Evolutionary conservation across 2,888 invertebrate genomes (phyloP), one percentile per base, ranked within the genome.

Genomic region (Lordiphosa andalusiaca): DNA sequence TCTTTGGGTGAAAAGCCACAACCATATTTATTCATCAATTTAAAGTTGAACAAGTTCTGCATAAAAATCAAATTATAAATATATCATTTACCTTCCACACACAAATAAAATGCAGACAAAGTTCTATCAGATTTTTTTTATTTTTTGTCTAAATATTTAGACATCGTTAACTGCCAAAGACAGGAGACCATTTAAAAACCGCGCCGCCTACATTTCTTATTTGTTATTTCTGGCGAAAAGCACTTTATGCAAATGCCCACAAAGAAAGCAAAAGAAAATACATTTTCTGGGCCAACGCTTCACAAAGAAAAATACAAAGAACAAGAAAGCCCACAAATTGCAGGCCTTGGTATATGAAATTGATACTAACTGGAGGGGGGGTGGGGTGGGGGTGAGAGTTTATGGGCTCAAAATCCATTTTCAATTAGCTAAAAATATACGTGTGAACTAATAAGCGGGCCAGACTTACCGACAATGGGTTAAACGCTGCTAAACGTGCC

Each of bases 91-190:
- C 53, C 42, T 44, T 33, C 19, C 53, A n/a, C 30, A 41, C 47
- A 41, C 47, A 41, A 47, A 61, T 67, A 48, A 50, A 53, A 80
- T 69, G 54, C 67, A 69, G 57, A 67, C 56, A 30, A 61, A 73
- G 73, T 81, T 63, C 63, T 76, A 73, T 81, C 64, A 53, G 53
- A 58, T 58, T 25, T 25, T 6, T 25, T 7, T 1, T 30, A 19
- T 30, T 9, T 25, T 53, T 59, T 70, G 49, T 61, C 57, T 46
- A 69, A 82, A 82, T 82, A 82, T 82, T 75, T 75, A 78, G 80
- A 82, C 75, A 82, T 75, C 75, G 75, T 75, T 82, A 78, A 51
- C 71, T 71, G 75, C 61, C 83, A 82, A 65, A 82, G 71, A 74
- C 61, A 73, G 65, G 62, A 51, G 53, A 44, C 54, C 53, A 66